Evolutionary conservation across 2,113 vertebrate species (phyloP).

Genomic region (Anas platyrhynchos): DNA sequence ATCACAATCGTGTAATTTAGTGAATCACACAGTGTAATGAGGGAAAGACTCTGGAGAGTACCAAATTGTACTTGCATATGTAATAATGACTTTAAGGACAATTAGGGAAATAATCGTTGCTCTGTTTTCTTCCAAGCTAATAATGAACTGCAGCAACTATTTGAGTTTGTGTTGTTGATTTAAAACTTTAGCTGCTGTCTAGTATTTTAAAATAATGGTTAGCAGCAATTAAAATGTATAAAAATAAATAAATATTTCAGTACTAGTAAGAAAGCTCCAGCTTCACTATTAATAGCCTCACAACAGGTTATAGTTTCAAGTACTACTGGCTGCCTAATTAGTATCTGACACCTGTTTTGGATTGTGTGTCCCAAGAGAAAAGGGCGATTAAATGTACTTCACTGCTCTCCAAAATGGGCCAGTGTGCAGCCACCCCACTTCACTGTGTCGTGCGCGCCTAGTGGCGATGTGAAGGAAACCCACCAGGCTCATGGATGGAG

Average conservation of each 20-base stretch:
- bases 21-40: slow-evolving; percentile 73
- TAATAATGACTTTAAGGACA: slow-evolving; percentile 71
- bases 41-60: slow-evolving; percentile 46
- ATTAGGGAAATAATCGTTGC: slow-evolving; percentile 58
- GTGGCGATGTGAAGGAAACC: neutral
- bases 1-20: slow-evolving; percentile 71
- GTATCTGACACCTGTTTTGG: neutral
- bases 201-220: slow-evolving; percentile 23
- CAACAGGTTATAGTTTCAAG: neutral
- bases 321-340: neutral
- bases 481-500: neutral
- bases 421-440: neutral
- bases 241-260: neutral
- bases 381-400: neutral
- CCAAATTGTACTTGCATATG: slow-evolving; percentile 65
- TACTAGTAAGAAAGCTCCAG: neutral
- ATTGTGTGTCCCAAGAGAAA: neutral
- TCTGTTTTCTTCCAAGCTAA: slow-evolving; percentile 68
- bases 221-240: neutral
- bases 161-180: slow-evolving; percentile 40
- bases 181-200: slow-evolving; percentile 31
- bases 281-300: neutral
- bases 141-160: slow-evolving; percentile 26
- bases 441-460: fast-evolving
- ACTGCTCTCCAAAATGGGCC: neutral